A percentile compares a stretch with the other conserved stretches of the same genome.
phyloP scores from a whole-genome alignment of 2,113 vertebrate species.

The Beaufortia kweichowensis region DNA sequence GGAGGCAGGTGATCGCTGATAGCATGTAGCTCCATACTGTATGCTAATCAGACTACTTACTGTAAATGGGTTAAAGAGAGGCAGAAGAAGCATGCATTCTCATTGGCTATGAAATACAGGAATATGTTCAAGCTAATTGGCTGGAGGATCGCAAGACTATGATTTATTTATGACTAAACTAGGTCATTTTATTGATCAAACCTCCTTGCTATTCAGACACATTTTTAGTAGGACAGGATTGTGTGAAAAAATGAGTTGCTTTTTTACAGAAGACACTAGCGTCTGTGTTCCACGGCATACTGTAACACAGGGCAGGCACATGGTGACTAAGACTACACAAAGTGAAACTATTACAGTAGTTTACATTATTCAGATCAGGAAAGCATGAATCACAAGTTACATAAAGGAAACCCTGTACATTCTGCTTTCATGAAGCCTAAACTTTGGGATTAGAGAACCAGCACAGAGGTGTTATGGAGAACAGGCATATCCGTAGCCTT shows the following conservation, averaged over 20 bases:
- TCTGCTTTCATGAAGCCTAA: background rate
- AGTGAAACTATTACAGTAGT: conserved; percentile 31
- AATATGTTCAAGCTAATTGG: no score
- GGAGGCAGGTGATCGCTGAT: no score
- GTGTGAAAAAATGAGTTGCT: conserved; percentile 6
- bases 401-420: conserved; percentile 22
- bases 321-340: conserved; percentile 39
- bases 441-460: background rate
- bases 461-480: conserved; percentile 2
- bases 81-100: no score
- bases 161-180: no score
- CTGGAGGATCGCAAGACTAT: no score
- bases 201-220: no score
- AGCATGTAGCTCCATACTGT: no score
- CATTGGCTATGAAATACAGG: no score
- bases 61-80: no score
- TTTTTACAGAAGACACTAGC: conserved; percentile 19
- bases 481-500: background rate
- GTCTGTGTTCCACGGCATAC: conserved; percentile 29
- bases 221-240: background rate
- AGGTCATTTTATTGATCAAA: no score
- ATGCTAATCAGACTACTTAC: no score
- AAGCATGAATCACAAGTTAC: conserved; percentile 39
- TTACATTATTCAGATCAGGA: conserved; percentile 30
- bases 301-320: conserved; percentile 27